Evolutionary conservation across 2,113 vertebrate genomes (phyloP).

Genomic region (Tringa solitaria): DNA sequence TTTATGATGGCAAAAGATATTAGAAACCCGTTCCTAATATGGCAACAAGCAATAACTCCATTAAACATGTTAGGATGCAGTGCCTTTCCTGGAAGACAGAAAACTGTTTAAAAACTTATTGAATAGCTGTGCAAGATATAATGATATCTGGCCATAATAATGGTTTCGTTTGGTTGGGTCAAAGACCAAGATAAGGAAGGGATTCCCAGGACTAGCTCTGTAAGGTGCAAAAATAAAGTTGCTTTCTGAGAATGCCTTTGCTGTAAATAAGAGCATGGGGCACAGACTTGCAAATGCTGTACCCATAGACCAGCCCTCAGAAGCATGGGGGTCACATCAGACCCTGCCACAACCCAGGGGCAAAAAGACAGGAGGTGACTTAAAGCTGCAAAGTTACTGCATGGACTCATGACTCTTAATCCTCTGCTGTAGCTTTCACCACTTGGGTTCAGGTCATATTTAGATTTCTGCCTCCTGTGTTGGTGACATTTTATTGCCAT

Average conservation of each 20-base stretch:
- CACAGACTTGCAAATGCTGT: neutral
- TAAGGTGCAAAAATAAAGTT: neutral
- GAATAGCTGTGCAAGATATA: neutral
- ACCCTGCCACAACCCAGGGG: neutral
- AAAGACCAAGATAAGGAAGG: neutral
- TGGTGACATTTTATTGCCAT: neutral
- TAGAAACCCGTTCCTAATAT: neutral
- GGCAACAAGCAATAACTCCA: neutral
- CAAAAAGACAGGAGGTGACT: neutral
- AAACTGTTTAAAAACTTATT: neutral
- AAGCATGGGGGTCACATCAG: neutral
- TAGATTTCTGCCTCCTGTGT: neutral
- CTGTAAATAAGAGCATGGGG: neutral
- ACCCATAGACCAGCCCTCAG: neutral
- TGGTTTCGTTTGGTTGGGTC: neutral
- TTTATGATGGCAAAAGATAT: neutral
- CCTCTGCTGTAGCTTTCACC: neutral
- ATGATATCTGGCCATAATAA: neutral
- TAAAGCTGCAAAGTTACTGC: neutral
- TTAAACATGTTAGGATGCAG: neutral
- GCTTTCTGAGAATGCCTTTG: neutral
- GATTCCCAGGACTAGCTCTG: neutral
- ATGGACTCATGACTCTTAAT: neutral
- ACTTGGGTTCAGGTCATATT: neutral
- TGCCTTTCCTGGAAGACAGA: neutral